A percentile compares a stretch with the other conserved stretches of the same genome.
phyloP scores from a whole-genome alignment of 2,113 vertebrate species.

The Datnioides undecimradiatus region DNA sequence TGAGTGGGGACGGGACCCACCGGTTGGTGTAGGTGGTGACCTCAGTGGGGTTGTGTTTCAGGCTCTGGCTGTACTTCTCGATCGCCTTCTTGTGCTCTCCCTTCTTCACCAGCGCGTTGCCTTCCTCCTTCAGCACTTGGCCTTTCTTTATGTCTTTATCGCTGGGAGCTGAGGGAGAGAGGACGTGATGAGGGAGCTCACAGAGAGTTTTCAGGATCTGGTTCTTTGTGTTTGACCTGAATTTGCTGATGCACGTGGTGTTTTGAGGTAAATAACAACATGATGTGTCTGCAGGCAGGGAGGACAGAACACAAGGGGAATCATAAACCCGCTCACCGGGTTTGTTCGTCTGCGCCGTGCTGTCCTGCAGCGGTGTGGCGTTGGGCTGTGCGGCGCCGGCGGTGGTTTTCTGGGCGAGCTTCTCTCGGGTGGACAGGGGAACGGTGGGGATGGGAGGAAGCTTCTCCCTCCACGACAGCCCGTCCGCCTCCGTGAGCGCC shows the following conservation, averaged over 20 bases:
- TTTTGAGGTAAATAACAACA: neutral
- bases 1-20: slow-evolving; percentile 70
- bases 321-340: slow-evolving; percentile 18
- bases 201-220: too few relatives aligned
- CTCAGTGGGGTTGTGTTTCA: slow-evolving; percentile 86
- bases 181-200: neutral
- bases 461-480: slow-evolving; percentile 90
- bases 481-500: slow-evolving; percentile 89
- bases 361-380: slow-evolving; percentile 48
- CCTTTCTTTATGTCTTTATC: slow-evolving; percentile 83
- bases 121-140: slow-evolving; percentile 90
- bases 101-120: slow-evolving; percentile 93
- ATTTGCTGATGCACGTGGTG: neutral
- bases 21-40: slow-evolving; percentile 92
- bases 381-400: neutral
- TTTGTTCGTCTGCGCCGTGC: slow-evolving; percentile 32
- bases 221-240: neutral
- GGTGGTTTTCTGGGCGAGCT: slow-evolving; percentile 67
- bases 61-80: slow-evolving; percentile 93
- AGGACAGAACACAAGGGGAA: neutral
- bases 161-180: slow-evolving; percentile 50
- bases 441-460: slow-evolving; percentile 90
- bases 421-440: slow-evolving; percentile 87
- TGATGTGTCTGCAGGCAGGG: neutral
- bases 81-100: slow-evolving; percentile 90